Evolutionary conservation across 2,888 invertebrate species (phyloP).

Genomic region (Brachypalpus laphriformis): DNA sequence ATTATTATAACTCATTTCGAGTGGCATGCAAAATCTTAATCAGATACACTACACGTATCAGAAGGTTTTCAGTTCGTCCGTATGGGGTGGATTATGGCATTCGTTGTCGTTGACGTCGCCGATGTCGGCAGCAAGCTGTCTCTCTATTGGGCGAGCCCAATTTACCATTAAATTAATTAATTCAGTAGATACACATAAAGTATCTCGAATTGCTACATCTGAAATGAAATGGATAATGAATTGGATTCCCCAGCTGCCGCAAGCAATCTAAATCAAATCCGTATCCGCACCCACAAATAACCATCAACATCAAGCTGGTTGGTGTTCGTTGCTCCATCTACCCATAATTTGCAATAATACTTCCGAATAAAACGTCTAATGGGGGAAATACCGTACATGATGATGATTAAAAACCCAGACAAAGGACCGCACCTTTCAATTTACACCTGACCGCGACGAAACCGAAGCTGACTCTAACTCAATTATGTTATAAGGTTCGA

Average conservation of each 20-base stretch:
- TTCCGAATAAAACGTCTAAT: slow-evolving; percentile 28
- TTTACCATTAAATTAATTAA: slow-evolving; percentile 62
- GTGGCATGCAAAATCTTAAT: slow-evolving; percentile 65
- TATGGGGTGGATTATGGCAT: slow-evolving; percentile 2
- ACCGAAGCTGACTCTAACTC: slow-evolving; percentile 41
- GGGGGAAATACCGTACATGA: slow-evolving; percentile 9
- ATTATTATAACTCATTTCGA: slow-evolving; percentile 32
- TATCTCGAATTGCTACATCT: slow-evolving; percentile 20
- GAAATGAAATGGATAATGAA: slow-evolving; percentile 43
- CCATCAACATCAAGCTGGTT: neutral
- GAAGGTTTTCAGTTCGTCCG: neutral
- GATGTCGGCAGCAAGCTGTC: neutral
- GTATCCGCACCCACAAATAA: slow-evolving; percentile 47
- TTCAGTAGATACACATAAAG: slow-evolving; percentile 34
- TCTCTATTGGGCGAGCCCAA: slow-evolving; percentile 31
- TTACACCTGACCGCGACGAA: slow-evolving; percentile 57
- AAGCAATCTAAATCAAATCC: slow-evolving; percentile 38
- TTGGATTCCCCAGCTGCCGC: slow-evolving; percentile 23
- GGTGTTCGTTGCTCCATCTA: slow-evolving; percentile 12
- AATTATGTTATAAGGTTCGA: slow-evolving; percentile 35
- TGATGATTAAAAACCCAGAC: slow-evolving; percentile 55
- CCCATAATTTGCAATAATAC: slow-evolving; percentile 63
- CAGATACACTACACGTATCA: slow-evolving; percentile 41
- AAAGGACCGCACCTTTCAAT: slow-evolving; percentile 64
- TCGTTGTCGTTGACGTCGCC: neutral